phyloP scores from a whole-genome alignment of 2,797 vertebrate species.

The Muscicapa striata region DNA sequence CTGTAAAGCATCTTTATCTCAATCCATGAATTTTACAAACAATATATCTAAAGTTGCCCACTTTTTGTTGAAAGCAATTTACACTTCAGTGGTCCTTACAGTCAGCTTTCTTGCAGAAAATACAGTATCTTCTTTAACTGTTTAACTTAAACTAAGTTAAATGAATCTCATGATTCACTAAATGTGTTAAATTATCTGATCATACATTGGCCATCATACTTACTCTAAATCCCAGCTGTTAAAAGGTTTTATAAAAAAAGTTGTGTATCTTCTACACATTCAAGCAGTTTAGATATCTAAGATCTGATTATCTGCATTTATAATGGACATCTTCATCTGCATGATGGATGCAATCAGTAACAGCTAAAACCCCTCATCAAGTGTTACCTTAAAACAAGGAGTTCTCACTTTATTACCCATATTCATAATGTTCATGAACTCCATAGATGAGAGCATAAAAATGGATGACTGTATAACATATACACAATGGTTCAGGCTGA shows the following conservation, averaged over 20 bases:
- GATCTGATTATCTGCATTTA: conserved; percentile 14
- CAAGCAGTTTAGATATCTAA: conserved; percentile 9
- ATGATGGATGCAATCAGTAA: conserved; percentile 52
- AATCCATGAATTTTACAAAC: background rate
- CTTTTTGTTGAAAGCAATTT: background rate
- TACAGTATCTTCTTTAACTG: background rate
- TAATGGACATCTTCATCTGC: conserved; percentile 33
- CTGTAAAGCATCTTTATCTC: background rate
- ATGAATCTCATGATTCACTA: background rate
- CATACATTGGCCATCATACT: background rate
- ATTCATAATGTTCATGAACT: conserved; percentile 41
- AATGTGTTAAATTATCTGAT: background rate
- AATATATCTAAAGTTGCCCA: background rate
- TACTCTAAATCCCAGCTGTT: background rate
- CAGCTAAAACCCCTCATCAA: conserved; percentile 38
- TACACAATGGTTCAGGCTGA: conserved; percentile 10
- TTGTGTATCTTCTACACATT: background rate
- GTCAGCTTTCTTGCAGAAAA: background rate
- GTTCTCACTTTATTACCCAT: conserved; percentile 3
- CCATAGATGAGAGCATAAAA: conserved; percentile 18
- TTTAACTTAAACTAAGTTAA: background rate
- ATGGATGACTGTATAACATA: conserved; percentile 23
- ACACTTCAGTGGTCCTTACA: background rate
- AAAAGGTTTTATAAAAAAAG: background rate
- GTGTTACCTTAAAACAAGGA: conserved; percentile 46